These are phyloP conservation scores for Anhinga anhinga DNA, from an alignment of 2,113 vertebrate species.

Conservation along the genomic window DNA sequence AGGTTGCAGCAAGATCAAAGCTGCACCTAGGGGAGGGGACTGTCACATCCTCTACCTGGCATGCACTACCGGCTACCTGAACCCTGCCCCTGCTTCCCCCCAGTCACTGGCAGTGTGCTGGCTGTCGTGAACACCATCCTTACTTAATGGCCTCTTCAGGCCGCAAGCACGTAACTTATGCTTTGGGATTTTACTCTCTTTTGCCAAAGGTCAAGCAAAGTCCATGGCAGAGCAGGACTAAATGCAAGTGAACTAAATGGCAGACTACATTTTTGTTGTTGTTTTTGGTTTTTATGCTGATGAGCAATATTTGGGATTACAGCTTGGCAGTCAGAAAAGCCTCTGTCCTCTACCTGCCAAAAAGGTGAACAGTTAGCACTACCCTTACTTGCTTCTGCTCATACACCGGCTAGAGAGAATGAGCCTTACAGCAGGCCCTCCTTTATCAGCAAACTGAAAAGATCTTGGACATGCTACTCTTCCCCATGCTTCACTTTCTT, in stretches of 20 bases:
- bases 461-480: too few species aligned
- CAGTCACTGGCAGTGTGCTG: not conserved
- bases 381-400: not conserved
- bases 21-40: not conserved
- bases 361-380: not conserved
- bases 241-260: not conserved
- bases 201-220: not conserved
- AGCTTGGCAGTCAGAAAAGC: not conserved
- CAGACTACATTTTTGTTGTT: not conserved
- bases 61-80: not conserved
- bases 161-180: accelerated
- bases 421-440: not conserved
- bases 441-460: not conserved
- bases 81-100: not conserved
- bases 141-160: not conserved
- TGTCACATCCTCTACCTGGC: not conserved
- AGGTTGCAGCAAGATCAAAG: not conserved
- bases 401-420: not conserved
- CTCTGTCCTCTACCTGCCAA: not conserved
- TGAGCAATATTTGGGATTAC: not conserved
- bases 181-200: not conserved
- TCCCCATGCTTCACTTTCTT: not conserved
- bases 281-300: not conserved
- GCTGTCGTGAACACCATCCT: not conserved
- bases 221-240: not conserved